Evolutionary conservation across 2,888 invertebrate species (phyloP).

Genomic region (Euspilapteryx auroguttella): DNA sequence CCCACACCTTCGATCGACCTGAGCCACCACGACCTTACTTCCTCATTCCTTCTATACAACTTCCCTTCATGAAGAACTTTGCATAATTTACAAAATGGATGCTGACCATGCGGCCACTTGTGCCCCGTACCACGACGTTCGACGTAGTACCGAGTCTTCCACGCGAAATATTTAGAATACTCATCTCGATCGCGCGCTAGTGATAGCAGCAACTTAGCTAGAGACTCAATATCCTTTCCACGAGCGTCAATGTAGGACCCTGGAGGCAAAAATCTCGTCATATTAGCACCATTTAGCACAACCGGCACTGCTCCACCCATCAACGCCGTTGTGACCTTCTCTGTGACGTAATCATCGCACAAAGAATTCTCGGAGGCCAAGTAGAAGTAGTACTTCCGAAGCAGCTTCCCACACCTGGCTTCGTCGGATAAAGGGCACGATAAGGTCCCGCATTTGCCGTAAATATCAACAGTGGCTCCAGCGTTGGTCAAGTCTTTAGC

Average conservation of each 20-base stretch:
- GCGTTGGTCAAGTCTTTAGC: slow-evolving; percentile 22
- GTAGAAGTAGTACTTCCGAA: slow-evolving; percentile 65
- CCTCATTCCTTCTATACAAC: no score
- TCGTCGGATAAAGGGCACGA: slow-evolving; percentile 15
- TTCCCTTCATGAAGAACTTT: not conserved
- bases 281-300: slow-evolving; percentile 56
- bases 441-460: slow-evolving; percentile 60
- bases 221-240: slow-evolving; percentile 52
- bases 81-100: slow-evolving; percentile 61
- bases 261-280: slow-evolving; percentile 38
- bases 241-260: slow-evolving; percentile 67
- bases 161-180: slow-evolving; percentile 67
- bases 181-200: slow-evolving; percentile 50
- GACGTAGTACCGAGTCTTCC: slow-evolving; percentile 62
- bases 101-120: slow-evolving; percentile 25
- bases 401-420: slow-evolving; percentile 21
- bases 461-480: slow-evolving; percentile 62
- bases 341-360: slow-evolving; percentile 71
- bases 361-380: slow-evolving; percentile 69
- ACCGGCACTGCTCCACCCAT: slow-evolving; percentile 52
- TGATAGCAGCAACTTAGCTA: slow-evolving; percentile 58
- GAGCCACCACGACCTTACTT: no score
- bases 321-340: slow-evolving; percentile 55
- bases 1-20: no score
- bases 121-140: slow-evolving; percentile 9